Percentiles rank a stretch among this genome's conserved stretches.
Evolutionary conservation across 2,113 vertebrate genomes (phyloP).

Genomic region (Canis aureus): DNA sequence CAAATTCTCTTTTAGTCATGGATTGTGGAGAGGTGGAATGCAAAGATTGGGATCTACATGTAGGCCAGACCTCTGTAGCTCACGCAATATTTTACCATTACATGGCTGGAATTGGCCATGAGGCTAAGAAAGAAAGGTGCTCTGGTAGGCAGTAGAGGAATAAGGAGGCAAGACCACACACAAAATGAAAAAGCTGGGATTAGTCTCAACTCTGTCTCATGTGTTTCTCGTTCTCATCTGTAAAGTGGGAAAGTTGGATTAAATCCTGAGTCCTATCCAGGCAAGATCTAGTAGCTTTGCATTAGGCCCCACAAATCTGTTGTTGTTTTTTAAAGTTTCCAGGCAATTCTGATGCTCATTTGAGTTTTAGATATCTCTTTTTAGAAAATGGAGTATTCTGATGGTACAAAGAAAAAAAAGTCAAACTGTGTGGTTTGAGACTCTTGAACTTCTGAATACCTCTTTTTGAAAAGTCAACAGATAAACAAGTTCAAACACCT

Average conservation of each 20-base stretch:
- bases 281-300: not conserved
- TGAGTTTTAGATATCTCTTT: slow-evolving; percentile 38
- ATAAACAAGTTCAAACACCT: not conserved
- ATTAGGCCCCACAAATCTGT: not conserved
- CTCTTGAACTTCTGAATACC: slow-evolving; percentile 40
- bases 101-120: not conserved
- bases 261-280: not conserved
- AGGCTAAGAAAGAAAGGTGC: not conserved
- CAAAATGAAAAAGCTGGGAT: not conserved
- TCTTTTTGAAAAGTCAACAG: slow-evolving; percentile 34
- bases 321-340: slow-evolving; percentile 1
- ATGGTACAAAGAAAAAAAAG: not conserved
- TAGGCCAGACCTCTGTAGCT: not conserved
- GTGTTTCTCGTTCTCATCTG: not conserved
- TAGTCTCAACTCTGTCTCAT: not conserved
- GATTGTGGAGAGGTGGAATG: not conserved
- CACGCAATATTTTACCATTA: not conserved
- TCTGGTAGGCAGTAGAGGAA: not conserved
- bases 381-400: not conserved
- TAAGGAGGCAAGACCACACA: not conserved
- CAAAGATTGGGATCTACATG: not conserved
- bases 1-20: not conserved
- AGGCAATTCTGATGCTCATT: not conserved
- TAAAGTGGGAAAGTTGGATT: slow-evolving; percentile 7
- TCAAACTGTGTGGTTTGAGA: slow-evolving; percentile 11